Percentiles rank a stretch among this genome's conserved stretches.
phyloP scores from a whole-genome alignment of 2,888 invertebrate genomes.

The Idaea straminata region DNA sequence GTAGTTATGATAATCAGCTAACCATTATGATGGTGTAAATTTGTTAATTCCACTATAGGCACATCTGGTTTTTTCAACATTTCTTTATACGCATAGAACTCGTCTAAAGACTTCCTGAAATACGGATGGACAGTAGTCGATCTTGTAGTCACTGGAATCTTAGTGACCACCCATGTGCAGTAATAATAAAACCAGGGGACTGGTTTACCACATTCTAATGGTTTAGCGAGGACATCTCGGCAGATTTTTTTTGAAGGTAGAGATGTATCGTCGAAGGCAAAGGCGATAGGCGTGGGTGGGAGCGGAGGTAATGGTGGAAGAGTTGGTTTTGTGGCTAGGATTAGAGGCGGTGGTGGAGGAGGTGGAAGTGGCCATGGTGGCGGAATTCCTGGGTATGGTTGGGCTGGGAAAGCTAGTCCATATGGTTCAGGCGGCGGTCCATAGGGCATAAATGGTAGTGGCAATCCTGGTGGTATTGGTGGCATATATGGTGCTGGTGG shows the following conservation, averaged over 20 bases:
- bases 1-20: neutral
- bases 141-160: neutral
- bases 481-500: neutral
- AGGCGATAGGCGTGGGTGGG: neutral
- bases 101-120: neutral
- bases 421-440: neutral
- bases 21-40: neutral
- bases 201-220: slow-evolving; percentile 30
- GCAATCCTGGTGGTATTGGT: neutral
- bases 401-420: neutral
- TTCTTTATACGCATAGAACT: neutral
- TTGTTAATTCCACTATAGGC: neutral
- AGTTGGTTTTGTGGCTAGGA: neutral
- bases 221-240: slow-evolving; percentile 27
- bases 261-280: neutral
- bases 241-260: slow-evolving; percentile 41
- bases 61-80: neutral
- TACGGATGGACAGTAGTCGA: neutral
- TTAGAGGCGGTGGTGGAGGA: neutral
- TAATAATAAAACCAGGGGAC: slow-evolving; percentile 50
- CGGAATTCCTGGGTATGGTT: neutral
- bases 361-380: neutral
- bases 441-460: neutral
- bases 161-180: slow-evolving; percentile 28
- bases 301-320: neutral